Conservation (phyloP, 2,888 invertebrate genomes). For the Cheilosia impressa region DNA sequence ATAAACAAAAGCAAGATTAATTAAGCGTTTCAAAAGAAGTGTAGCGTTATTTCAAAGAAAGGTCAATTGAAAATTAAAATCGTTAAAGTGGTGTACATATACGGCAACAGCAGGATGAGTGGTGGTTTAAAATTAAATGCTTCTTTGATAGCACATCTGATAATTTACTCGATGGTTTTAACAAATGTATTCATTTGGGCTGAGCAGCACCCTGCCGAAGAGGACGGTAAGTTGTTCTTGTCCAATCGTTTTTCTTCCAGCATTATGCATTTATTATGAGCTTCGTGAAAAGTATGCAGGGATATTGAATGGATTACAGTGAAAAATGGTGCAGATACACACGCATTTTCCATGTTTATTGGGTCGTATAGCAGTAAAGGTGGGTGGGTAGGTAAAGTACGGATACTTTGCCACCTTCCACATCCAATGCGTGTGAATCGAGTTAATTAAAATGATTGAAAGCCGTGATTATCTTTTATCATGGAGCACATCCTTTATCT, state of each 20-base stretch:
- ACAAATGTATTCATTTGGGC: constrained; percentile 43
- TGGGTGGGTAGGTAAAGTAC: too few relatives aligned
- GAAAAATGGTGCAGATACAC: constrained; percentile 6
- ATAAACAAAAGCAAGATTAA: constrained; percentile 35
- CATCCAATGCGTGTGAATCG: too few relatives aligned
- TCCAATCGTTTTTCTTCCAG: background rate
- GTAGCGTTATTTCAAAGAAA: background rate
- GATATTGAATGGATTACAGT: constrained; percentile 15
- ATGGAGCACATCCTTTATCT: too few relatives aligned
- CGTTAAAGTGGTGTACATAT: constrained; percentile 16
- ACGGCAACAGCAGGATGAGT: constrained; percentile 38
- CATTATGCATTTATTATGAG: background rate
- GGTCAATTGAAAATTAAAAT: constrained; percentile 13
- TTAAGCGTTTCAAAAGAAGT: constrained; percentile 8
- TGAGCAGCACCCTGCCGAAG: constrained; percentile 70
- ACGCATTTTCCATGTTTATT: background rate
- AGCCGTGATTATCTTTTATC: too few relatives aligned
- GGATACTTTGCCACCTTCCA: too few relatives aligned
- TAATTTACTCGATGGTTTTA: constrained; percentile 40
- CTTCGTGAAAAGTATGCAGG: constrained; percentile 7
- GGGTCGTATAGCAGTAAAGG: background rate
- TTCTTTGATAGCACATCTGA: constrained; percentile 13
- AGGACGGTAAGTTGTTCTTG: constrained; percentile 57
- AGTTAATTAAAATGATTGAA: too few relatives aligned
- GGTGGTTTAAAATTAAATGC: background rate